phyloP scores from a whole-genome alignment of 2,888 invertebrate genomes.

The Busseola fusca region DNA sequence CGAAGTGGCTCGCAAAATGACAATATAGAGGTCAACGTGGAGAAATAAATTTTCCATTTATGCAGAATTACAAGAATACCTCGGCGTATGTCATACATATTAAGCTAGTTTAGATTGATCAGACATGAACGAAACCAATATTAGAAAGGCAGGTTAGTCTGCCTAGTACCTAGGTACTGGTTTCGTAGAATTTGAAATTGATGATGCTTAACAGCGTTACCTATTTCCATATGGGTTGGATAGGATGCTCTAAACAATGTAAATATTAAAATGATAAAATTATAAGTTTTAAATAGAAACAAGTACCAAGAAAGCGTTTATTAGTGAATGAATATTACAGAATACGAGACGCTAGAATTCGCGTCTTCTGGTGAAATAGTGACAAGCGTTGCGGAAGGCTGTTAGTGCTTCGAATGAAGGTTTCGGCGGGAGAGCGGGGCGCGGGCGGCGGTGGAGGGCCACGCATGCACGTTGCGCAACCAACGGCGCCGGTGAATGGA shows the following conservation, averaged over 20 bases:
- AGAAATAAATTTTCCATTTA: conserved; percentile 39
- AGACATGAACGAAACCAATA: conserved; percentile 15
- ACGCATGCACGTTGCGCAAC: conserved; percentile 83
- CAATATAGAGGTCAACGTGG: conserved; percentile 19
- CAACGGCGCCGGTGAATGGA: conserved; percentile 86
- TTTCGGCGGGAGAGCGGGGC: conserved; percentile 63
- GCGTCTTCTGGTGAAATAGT: conserved; percentile 61
- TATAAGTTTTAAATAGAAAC: conserved; percentile 12
- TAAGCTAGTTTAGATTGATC: conserved; percentile 18
- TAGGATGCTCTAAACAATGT: conserved; percentile 7
- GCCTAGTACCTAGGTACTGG: background rate
- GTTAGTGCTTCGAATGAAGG: conserved; percentile 73
- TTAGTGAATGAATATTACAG: conserved; percentile 52
- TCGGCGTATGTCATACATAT: conserved; percentile 21
- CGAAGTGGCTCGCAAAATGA: conserved; percentile 28
- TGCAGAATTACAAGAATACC: conserved; percentile 26
- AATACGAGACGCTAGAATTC: conserved; percentile 49
- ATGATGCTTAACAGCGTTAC: conserved; percentile 6
- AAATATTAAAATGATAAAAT: no score
- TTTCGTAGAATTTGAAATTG: conserved; percentile 16
- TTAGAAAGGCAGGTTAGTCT: background rate
- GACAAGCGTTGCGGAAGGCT: conserved; percentile 74
- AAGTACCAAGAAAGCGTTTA: conserved; percentile 10
- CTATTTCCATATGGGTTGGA: background rate
- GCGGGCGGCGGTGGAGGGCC: conserved; percentile 65